These are phyloP conservation scores for Rachycentron canadum DNA, from an alignment of 2,797 vertebrate genomes.

Conservation along the genomic window DNA sequence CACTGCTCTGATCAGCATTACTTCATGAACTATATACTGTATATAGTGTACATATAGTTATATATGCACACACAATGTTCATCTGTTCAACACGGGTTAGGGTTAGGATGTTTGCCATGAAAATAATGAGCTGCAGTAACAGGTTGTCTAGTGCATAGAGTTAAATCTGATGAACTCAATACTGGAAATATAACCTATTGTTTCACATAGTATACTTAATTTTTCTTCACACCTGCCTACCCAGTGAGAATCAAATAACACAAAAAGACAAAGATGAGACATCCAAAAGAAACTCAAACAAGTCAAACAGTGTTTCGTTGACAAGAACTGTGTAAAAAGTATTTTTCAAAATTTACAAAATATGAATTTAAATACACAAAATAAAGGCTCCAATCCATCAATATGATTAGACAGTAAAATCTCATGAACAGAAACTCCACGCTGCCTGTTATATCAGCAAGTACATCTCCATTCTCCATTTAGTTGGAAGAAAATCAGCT, in stretches of 20 bases:
- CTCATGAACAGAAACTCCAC: conserved; percentile 5
- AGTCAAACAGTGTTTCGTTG: conserved; percentile 4
- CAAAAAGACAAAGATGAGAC: neutral
- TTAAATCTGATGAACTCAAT: neutral
- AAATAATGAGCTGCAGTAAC: too few relatives aligned
- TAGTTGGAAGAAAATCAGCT: conserved; percentile 19
- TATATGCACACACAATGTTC: too few relatives aligned
- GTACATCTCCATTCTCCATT: conserved; percentile 1
- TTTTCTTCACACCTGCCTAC: neutral
- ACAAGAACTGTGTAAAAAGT: neutral
- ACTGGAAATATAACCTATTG: neutral
- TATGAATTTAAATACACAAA: neutral
- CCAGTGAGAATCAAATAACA: too few relatives aligned
- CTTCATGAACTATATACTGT: too few relatives aligned
- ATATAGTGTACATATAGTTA: too few relatives aligned
- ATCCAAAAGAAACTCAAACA: neutral
- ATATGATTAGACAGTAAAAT: conserved; percentile 25
- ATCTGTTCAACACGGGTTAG: too few relatives aligned
- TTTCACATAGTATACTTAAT: neutral
- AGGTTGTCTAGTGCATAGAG: too few relatives aligned
- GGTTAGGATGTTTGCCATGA: too few relatives aligned
- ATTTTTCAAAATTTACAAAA: neutral
- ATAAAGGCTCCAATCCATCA: neutral
- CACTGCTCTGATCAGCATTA: too few relatives aligned
- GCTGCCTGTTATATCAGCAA: conserved; percentile 10